A percentile compares a stretch with the other conserved stretches of the same genome.
Evolutionary conservation across 2,797 vertebrate species (phyloP).

Genomic region (Hypotaenidia okinawae): DNA sequence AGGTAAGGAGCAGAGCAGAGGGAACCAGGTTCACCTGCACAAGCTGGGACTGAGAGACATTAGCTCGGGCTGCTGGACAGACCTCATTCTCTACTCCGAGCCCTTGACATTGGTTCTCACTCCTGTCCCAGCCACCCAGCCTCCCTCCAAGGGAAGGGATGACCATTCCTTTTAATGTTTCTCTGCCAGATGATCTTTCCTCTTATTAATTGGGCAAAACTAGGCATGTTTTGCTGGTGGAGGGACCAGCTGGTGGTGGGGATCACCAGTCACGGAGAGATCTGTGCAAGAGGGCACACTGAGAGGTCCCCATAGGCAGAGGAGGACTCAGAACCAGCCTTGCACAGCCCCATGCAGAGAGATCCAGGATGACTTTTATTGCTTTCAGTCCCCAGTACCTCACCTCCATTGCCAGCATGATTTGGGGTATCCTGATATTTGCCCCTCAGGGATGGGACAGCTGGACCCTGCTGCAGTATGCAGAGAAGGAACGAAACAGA

Average conservation of each 20-base stretch:
- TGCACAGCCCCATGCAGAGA: fast-evolving
- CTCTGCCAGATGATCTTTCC: background rate
- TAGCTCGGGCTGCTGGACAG: background rate
- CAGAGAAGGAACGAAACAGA: background rate
- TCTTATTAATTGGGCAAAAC: background rate
- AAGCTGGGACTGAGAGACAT: background rate
- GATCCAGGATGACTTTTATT: background rate
- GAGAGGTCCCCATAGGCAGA: background rate
- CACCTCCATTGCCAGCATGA: background rate
- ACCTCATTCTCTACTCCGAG: background rate
- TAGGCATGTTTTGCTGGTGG: background rate
- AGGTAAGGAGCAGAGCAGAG: constrained; percentile 61
- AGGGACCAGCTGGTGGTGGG: background rate
- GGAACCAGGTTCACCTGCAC: constrained; percentile 18
- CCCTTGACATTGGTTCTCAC: background rate
- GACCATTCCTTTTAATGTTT: background rate
- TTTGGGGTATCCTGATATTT: background rate
- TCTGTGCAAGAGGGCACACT: background rate
- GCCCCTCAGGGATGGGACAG: background rate
- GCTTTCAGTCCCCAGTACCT: background rate
- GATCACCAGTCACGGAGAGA: background rate
- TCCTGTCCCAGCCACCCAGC: background rate
- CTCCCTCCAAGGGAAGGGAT: background rate
- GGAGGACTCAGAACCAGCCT: background rate
- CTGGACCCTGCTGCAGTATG: fast-evolving